Conservation (phyloP, 2,888 invertebrate species). For the Eilema sororculum region DNA sequence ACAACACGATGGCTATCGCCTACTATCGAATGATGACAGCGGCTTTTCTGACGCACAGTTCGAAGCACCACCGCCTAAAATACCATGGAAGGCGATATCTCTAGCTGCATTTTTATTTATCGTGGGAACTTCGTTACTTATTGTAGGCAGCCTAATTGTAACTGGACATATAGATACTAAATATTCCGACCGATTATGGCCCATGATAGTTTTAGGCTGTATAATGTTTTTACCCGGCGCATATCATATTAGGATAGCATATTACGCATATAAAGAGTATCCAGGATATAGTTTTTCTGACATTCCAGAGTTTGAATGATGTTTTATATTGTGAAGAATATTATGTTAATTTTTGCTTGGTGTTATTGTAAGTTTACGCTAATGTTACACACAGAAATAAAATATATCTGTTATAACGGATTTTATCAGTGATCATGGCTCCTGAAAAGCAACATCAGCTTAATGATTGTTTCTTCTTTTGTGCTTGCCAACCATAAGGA, state of each 20-base stretch:
- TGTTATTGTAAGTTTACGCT: neutral
- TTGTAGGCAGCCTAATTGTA: constrained; percentile 92
- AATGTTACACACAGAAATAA: neutral
- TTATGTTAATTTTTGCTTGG: neutral
- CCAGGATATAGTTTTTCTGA: constrained; percentile 95
- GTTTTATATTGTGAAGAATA: neutral
- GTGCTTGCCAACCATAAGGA: too few relatives aligned
- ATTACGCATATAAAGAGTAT: constrained; percentile 93
- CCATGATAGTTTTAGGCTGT: constrained; percentile 94
- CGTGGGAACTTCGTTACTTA: constrained; percentile 92
- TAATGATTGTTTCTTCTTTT: too few relatives aligned
- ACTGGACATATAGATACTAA: constrained; percentile 93
- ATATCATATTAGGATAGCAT: constrained; percentile 95
- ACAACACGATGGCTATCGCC: constrained; percentile 88
- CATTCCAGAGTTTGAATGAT: constrained; percentile 93
- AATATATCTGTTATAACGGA: neutral
- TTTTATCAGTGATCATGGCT: too few relatives aligned
- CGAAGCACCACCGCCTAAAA: constrained; percentile 88
- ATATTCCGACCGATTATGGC: constrained; percentile 96
- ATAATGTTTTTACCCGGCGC: constrained; percentile 97
- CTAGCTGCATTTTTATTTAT: constrained; percentile 92
- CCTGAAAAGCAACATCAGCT: too few relatives aligned
- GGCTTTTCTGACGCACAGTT: constrained; percentile 92
- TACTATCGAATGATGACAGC: constrained; percentile 86
- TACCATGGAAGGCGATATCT: constrained; percentile 94